These are phyloP conservation scores for Drosophila varians DNA, from an alignment of 1,140 invertebrate species.

Conservation along the genomic window DNA sequence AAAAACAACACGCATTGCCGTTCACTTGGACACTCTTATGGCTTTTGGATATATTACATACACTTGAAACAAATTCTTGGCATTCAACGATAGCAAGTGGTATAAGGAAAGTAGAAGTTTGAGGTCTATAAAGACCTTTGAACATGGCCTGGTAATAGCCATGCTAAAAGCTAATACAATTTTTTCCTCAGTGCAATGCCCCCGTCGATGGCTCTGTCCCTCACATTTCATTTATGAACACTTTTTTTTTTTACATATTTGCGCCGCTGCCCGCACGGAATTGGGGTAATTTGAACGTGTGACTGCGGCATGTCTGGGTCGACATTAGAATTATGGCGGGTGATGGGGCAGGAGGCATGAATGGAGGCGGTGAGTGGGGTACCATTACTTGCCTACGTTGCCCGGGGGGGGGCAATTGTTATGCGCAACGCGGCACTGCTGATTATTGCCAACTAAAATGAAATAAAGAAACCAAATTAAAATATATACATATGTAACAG, in stretches of 20 bases:
- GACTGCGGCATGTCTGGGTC: conserved; percentile 58
- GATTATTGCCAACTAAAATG: conserved; percentile 82
- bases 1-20: conserved; percentile 45
- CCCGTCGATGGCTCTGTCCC: conserved; percentile 42
- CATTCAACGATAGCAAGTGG: not conserved
- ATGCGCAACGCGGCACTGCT: conserved; percentile 63
- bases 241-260: conserved; percentile 73
- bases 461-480: conserved; percentile 78
- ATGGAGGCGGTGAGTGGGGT: conserved; percentile 14
- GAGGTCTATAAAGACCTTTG: no score
- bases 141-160: no score
- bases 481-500: conserved; percentile 61
- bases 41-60: conserved; percentile 8
- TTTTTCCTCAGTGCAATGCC: conserved; percentile 13
- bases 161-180: no score
- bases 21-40: conserved; percentile 21
- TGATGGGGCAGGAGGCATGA: conserved; percentile 8
- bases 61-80: not conserved
- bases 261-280: conserved; percentile 70
- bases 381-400: conserved; percentile 49
- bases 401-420: conserved; percentile 62
- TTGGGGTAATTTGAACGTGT: conserved; percentile 81
- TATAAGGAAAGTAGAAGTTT: not conserved
- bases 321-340: conserved; percentile 72
- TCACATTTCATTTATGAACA: conserved; percentile 78